Base-by-base conservation (phyloP, 2,888 invertebrate genomes). In the Agonopterix heracliana region DNA sequence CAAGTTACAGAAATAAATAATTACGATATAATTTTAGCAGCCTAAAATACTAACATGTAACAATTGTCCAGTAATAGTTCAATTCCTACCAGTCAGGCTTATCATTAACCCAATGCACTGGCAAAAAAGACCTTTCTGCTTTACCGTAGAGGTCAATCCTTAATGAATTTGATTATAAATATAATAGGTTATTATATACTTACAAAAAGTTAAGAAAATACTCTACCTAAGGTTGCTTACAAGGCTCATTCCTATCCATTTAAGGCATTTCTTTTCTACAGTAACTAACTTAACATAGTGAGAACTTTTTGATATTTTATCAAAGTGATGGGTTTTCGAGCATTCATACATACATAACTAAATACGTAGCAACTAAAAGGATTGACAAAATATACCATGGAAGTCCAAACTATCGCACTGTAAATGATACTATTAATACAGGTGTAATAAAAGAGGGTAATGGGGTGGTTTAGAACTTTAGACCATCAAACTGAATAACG, bases 181-280 rank as follows among this genome's bases (percentile, higher is more conserved):
- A 38, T 38, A n/a, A n/a, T 38, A 9, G 38, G 4, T 3, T 38
- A 38, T 9, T 38, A 38, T n/a, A 38, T 26, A 26, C 26, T 26
- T 26, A n/a, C 38, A 9, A 38, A n/a, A n/a, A 38, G 9, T 38
- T n/a, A n/a, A 38, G 36, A 45, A 45, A 36, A 45, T 45, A 45
- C 35, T 35, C 36, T 45, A 45, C 38, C 36, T 45, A 13, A 45
- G 45, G 45, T 38, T 45, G 45, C 36, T 7, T 13, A 34, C 34
- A 45, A 45, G 45, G 45, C 45, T 10, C 14, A 14, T 45, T 14
- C 45, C 36, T 7, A 34, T 38, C 10, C 34, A 36, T 9, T n/a
- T 36, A 36, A 45, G 45, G 45, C 45, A 45, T 36, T 38, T 13
- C 12, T 12, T 36, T 14, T 14, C 44, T 44, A 34, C 12, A 26